Evolutionary conservation across 1,140 invertebrate species (phyloP), one percentile per base, ranked within the genome.

Genomic region (Drosophila oshimai): DNA sequence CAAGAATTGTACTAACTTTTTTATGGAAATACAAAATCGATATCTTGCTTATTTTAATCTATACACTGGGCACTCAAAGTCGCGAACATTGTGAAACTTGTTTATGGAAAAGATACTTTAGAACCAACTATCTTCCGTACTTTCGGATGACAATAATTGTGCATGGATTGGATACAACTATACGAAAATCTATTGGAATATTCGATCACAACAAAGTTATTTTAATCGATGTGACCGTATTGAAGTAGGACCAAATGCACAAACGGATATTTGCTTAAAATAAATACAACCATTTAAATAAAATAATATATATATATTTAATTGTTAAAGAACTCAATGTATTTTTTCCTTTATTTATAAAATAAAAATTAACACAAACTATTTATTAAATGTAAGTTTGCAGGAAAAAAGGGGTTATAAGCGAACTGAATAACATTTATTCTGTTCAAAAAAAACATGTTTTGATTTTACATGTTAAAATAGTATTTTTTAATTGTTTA

Each of bases 151-250:
- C n/a, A 57, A 57, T 36, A 62, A 62, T 60, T 60, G 28, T 62
- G 44, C 58, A 62, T 62, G 58, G 58, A 62, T 62, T 44, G 53
- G 58, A 55, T 45, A 55, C 39, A 57, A 62, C n/a, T 62, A 37
- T 58, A 58, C 31, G 57, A 61, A 61, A 61, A 61, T 61, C 57
- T 61, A 61, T 61, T 36, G 57, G 57, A 61, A 61, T 61, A 61
- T 61, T 61, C 57, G 57, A 61, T 61, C 50, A 57, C 57, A 61
- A 61, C 57, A 61, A 61, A 36, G 55, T 36, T 34, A 47, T 20
- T 31, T 26, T 22, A 31, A 54, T 29, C 15, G 28, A 10, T 45
- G 58, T 60, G 58, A 20, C 58, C 58, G 45, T 18, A 62, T 18
- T 34, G 2, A 0, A 7, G 15, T 17, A 26, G n/a, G n/a, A 7